Evolutionary conservation across 2,113 vertebrate species (phyloP).

Genomic region (Menura novaehollandiae): DNA sequence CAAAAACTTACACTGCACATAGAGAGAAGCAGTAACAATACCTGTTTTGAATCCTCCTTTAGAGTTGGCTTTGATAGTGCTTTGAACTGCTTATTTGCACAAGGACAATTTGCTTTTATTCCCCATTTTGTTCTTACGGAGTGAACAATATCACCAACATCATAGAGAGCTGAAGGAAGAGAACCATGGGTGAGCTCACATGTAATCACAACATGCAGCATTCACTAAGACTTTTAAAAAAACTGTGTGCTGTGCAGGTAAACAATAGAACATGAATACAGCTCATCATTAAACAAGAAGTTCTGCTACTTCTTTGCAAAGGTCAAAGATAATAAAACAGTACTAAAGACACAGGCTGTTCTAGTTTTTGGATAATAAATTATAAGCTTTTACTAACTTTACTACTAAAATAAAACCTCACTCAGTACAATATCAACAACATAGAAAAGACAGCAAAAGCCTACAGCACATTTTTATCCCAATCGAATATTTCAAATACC

Average conservation of each 20-base stretch:
- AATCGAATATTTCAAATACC: constrained; percentile 55
- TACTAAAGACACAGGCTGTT: neutral
- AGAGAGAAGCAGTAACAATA: constrained; percentile 2
- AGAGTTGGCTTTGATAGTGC: constrained; percentile 71
- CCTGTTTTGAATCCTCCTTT: constrained; percentile 78
- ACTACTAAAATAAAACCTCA: neutral
- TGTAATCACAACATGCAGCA: neutral
- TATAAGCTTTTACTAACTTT: neutral
- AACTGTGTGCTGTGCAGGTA: neutral
- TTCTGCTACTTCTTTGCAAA: neutral
- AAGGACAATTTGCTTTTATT: constrained; percentile 81
- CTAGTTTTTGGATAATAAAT: neutral
- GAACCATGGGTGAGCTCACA: neutral
- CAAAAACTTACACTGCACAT: neutral
- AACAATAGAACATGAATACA: neutral
- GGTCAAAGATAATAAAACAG: neutral
- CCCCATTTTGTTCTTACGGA: constrained; percentile 80
- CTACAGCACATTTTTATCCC: neutral
- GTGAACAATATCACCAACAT: constrained; percentile 81
- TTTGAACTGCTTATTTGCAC: constrained; percentile 76
- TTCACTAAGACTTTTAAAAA: neutral
- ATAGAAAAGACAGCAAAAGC: neutral
- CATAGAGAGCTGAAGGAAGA: constrained; percentile 76
- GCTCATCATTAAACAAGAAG: neutral
- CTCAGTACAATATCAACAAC: neutral